Base-by-base conservation (phyloP, 2,113 vertebrate genomes). In the Tachuris rubrigastra region DNA sequence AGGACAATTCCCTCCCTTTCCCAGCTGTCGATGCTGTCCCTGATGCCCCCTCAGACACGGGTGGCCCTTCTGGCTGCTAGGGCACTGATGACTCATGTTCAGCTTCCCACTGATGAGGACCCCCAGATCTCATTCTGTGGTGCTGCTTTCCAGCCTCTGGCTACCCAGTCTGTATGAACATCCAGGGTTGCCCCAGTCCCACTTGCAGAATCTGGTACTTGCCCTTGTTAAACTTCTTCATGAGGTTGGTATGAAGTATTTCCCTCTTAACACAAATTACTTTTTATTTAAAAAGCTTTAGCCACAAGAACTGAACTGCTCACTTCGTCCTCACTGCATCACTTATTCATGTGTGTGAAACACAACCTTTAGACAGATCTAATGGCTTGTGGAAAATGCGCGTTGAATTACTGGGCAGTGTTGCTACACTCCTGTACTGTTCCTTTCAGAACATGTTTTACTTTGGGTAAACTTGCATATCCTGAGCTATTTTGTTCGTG, bases 351-450 rank as follows among this genome's bases (percentile, higher is more conserved):
- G 92, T 80, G 41, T 56, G 71, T 90, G 96, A 96, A 97, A 98
- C 67, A 75, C 76, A 96, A 97, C 87, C 96, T 85, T 55, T 15
- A 87, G 90, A 71, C n/a, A 85, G 62, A 90, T 96, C 95, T 96
- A 81, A 94, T 72, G 80, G 92, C 91, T 89, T 92, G 79, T 97
- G 96, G 97, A 98, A 98, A 98, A 95, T 93, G 79, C 83, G 95
- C 79, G 62, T 93, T 96, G 90, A 95, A 95, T 98, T 96, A 94
- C 96, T 49, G 60, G 74, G 33, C 95, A 94, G 94, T 31, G 67
- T 80, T 94, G 78, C 85, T 88, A 62, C 65, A 58, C 66, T 91
- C 39, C 27, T 53, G 91, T 44, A 55, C 81, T 86, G 55, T 93
- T 96, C 63, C 50, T 96, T 97, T 95, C 81, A 85, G 91, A 92